A percentile compares a stretch with the other conserved stretches of the same genome.
phyloP scores from a whole-genome alignment of 2,888 invertebrate species.

The Biston stratarius region DNA sequence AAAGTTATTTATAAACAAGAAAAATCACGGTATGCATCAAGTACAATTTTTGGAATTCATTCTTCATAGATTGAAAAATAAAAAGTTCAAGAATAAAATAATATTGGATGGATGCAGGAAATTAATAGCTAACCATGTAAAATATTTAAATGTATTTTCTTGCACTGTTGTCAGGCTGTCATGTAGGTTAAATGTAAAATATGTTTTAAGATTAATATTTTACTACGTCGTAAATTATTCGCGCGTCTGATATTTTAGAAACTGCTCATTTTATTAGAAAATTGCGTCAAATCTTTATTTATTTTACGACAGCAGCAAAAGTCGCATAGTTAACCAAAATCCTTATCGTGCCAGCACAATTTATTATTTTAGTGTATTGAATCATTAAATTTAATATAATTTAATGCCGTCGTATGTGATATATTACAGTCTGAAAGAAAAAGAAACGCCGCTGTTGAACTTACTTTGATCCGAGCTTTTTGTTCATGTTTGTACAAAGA shows the following conservation, averaged over 20 bases:
- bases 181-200: slow-evolving; percentile 19
- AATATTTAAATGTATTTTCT: slow-evolving; percentile 9
- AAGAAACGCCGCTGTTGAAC: slow-evolving; percentile 31
- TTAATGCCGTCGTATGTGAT: neutral
- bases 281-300: slow-evolving; percentile 15
- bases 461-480: slow-evolving; percentile 45
- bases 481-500: slow-evolving; percentile 60
- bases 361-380: slow-evolving; percentile 13
- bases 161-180: slow-evolving; percentile 18
- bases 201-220: slow-evolving; percentile 27
- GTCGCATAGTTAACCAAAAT: slow-evolving; percentile 8
- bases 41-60: neutral
- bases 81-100: neutral
- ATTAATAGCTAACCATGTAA: slow-evolving; percentile 7
- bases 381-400: slow-evolving; percentile 16
- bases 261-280: slow-evolving; percentile 13
- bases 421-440: slow-evolving; percentile 12
- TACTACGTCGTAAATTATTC: slow-evolving; percentile 20
- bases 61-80: neutral
- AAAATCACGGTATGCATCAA: too few relatives aligned
- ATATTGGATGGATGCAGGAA: neutral
- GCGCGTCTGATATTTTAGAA: slow-evolving; percentile 15
- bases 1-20: neutral
- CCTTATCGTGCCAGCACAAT: neutral
- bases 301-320: slow-evolving; percentile 21